These are phyloP conservation scores for Laterallus jamaicensis DNA, from an alignment of 2,113 vertebrate species.

Conservation along the genomic window DNA sequence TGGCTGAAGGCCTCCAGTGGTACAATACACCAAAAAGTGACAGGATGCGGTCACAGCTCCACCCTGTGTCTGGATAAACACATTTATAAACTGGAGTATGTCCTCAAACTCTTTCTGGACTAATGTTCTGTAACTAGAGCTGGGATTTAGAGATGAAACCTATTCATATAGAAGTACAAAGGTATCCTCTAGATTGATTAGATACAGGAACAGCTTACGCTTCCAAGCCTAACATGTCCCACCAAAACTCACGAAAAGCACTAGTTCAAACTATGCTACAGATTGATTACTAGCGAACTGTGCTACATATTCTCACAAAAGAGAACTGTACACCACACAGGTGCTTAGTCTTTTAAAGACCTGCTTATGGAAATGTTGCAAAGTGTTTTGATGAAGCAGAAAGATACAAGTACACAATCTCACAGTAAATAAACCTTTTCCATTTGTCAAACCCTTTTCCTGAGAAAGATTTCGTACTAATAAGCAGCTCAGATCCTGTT, in stretches of 20 bases:
- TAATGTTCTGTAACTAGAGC: background rate
- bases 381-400: background rate
- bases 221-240: background rate
- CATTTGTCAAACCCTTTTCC: background rate
- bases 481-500: background rate
- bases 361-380: background rate
- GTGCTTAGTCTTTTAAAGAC: background rate
- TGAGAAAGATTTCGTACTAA: background rate
- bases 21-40: slow-evolving; percentile 1
- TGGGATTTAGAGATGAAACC: background rate
- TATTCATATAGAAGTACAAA: background rate
- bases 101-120: background rate
- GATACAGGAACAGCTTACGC: background rate
- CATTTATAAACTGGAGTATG: slow-evolving; percentile 8
- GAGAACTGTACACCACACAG: background rate
- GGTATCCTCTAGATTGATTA: background rate
- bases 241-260: background rate
- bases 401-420: background rate
- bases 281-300: background rate
- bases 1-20: slow-evolving; percentile 41
- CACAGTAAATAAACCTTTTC: background rate
- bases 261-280: background rate
- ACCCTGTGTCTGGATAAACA: slow-evolving; percentile 66
- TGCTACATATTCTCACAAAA: background rate
- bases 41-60: slow-evolving; percentile 66